Evolutionary conservation across 2,797 vertebrate genomes (phyloP), one percentile per base, ranked within the genome.

Genomic region (Pipistrellus pygmaeus): DNA sequence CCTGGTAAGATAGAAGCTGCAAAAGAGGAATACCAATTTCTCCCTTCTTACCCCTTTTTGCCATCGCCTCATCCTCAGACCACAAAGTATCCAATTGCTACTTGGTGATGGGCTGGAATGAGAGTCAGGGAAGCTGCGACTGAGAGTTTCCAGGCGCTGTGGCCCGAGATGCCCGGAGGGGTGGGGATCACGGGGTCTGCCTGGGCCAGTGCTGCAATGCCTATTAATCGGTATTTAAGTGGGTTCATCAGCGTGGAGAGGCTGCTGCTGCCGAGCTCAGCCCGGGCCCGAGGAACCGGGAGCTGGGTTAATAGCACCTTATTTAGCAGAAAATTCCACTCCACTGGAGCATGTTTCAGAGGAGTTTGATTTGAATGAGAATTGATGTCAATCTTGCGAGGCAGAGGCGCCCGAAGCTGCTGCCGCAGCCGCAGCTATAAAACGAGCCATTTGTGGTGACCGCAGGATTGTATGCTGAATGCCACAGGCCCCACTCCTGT

Each of bases 241-340:
- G 93, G 81, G 96, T 76, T 97, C 97, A 97, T 81, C 83, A 82
- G 51, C 17, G 92, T 96, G 92, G 94, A 97, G 96, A 46, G 57
- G 95, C 94, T 81, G 95, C 6, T 3, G 62, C 83, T 68, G 94
- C 97, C 94, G 96, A 90, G 96, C 94, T 98, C 30, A 2, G 89
- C 95, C 97, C 32, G 25, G 35, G 5, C 94, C 3, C 20, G 68
- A 86, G 90, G 83, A 96, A 92, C 95, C 3, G 77, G 46, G 95
- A 97, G 95, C 97, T 96, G 77, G 96, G 97, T 98, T 98, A 98
- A 98, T 98, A 97, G 97, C 98, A 98, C 97, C 97, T 98, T 97
- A 98, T 98, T 98, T 98, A 98, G 98, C 98, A 98, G 97, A 97
- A 98, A 98, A 98, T 98, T 97, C 98, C 98, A 97, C 98, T 98